A percentile compares a stretch with the other conserved stretches of the same genome.
Conservation (phyloP, 2,888 invertebrate genomes). For the Amblyteles armatorius region DNA sequence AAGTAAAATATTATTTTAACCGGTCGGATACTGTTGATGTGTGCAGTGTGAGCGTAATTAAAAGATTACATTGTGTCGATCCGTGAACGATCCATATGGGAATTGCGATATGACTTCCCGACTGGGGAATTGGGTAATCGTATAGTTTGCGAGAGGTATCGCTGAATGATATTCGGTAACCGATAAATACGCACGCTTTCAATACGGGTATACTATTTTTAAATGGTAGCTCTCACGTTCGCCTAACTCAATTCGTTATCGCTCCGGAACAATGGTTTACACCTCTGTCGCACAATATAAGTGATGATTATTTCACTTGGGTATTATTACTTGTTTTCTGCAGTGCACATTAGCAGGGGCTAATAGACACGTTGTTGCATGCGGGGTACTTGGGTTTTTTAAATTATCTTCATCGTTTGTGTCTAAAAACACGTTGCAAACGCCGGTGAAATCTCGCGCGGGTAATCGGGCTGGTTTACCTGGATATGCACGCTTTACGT, state of each 20-base stretch:
- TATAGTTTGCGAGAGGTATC: constrained; percentile 51
- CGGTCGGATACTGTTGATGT: neutral
- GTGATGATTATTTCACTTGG: constrained; percentile 21
- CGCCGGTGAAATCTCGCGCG: constrained; percentile 18
- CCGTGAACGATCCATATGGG: neutral
- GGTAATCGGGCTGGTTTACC: constrained; percentile 15
- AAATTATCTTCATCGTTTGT: constrained; percentile 46
- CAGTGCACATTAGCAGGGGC: constrained; percentile 38
- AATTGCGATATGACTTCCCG: constrained; percentile 4
- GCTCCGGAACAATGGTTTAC: constrained; percentile 9
- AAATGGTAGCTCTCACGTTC: constrained; percentile 20
- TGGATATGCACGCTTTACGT: constrained; percentile 58
- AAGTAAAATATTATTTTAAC: neutral
- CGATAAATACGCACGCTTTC: constrained; percentile 54
- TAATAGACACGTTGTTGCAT: constrained; percentile 48
- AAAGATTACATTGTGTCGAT: constrained; percentile 10
- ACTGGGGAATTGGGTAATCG: constrained; percentile 29
- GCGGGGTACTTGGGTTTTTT: constrained; percentile 54
- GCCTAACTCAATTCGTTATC: neutral
- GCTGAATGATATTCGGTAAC: constrained; percentile 40
- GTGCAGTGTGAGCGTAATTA: neutral
- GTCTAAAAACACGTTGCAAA: constrained; percentile 46
- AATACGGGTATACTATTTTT: constrained; percentile 19
- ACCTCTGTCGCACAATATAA: neutral
- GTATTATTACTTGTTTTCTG: constrained; percentile 7